Conservation (phyloP, 64 coral and sea anemone genomes). For the Catalaphyllia jardinei region DNA sequence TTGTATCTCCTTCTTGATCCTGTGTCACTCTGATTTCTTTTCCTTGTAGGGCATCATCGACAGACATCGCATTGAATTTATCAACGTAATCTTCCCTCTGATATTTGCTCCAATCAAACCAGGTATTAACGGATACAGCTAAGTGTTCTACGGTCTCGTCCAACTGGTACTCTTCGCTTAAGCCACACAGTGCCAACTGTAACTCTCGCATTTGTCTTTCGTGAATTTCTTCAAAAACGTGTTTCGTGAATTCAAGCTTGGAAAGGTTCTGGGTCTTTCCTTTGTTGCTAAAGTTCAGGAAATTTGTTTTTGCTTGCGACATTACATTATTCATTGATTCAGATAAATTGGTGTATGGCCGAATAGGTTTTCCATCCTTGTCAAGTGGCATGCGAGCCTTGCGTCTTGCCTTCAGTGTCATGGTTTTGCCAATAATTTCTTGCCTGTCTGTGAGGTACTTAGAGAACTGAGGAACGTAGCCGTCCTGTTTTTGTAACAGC, state of each 20-base stretch:
- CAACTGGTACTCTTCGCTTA: conserved; percentile 20
- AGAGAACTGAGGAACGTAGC: conserved; percentile 15
- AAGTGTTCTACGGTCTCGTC: not conserved
- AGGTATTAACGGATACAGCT: not conserved
- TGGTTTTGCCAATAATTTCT: conserved; percentile 32
- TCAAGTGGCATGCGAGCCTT: not conserved
- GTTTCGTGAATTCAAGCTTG: too few species aligned
- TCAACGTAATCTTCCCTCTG: conserved; percentile 15
- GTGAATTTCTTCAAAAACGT: not conserved
- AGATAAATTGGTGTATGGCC: too few species aligned
- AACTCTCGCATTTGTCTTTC: conserved; percentile 7
- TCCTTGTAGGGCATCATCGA: conserved; percentile 14
- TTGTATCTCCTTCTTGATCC: not conserved
- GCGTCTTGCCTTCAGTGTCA: conserved; percentile 32
- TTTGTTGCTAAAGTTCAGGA: too few species aligned
- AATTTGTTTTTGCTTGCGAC: too few species aligned
- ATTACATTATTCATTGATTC: too few species aligned
- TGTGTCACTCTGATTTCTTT: conserved; percentile 10
- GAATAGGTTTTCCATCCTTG: too few species aligned
- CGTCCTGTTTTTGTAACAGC: conserved; percentile 21
- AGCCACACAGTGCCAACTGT: conserved; percentile 2
- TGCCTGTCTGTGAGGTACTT: conserved; percentile 32
- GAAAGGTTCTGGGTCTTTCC: too few species aligned
- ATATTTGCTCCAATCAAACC: conserved; percentile 23
- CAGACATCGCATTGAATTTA: conserved; percentile 40